These are phyloP conservation scores for Onychomys torridus DNA, from an alignment of 2,797 vertebrate species.

Conservation along the genomic window DNA sequence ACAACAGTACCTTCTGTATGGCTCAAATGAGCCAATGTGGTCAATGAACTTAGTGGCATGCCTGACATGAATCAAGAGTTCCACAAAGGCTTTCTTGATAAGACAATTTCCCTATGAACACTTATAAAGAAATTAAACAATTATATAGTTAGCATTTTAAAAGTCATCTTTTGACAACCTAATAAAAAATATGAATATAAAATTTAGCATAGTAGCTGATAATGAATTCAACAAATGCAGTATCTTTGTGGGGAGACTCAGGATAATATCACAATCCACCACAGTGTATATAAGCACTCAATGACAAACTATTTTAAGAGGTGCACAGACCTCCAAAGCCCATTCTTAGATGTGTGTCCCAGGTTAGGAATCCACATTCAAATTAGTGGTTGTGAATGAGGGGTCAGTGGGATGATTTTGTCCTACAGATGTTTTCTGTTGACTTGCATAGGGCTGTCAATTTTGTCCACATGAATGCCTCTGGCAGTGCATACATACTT, in stretches of 20 bases:
- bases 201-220: conserved; percentile 86
- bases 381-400: not conserved
- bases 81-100: not conserved
- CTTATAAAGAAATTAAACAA: conserved; percentile 54
- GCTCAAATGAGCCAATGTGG: not conserved
- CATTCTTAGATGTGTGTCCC: not conserved
- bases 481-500: not conserved
- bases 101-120: conserved; percentile 41
- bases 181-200: conserved; percentile 63
- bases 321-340: not conserved
- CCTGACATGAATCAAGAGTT: not conserved
- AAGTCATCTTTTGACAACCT: conserved; percentile 39
- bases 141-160: conserved; percentile 3
- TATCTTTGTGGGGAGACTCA: not conserved
- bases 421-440: not conserved
- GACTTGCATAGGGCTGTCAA: not conserved
- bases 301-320: not conserved
- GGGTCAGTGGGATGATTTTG: not conserved
- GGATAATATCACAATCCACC: not conserved
- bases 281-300: not conserved
- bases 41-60: not conserved
- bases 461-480: not conserved
- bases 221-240: conserved; percentile 82
- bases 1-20: not conserved
- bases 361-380: not conserved